Evolutionary conservation across 1,140 invertebrate genomes (phyloP).

Genomic region (Mycetomoellerius zeteki): DNA sequence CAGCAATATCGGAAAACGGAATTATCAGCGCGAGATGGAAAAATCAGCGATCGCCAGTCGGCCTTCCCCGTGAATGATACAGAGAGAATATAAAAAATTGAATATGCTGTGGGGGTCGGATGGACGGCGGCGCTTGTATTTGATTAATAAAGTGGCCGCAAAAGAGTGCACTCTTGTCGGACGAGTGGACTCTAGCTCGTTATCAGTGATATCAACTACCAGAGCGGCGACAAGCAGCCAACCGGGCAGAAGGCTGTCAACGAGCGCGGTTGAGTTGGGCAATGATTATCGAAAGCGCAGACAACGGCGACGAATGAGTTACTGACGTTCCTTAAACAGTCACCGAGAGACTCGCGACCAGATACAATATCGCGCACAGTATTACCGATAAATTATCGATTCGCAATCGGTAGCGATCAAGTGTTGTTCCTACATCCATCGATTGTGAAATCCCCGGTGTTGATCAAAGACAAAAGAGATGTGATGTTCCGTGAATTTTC

Average conservation of each 20-base stretch:
- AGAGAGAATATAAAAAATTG: not conserved
- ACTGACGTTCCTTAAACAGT: conserved; percentile 35
- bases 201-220: conserved; percentile 76
- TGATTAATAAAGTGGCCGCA: conserved; percentile 77
- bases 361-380: conserved; percentile 7
- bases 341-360: not conserved
- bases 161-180: conserved; percentile 65
- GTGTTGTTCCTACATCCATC: not conserved
- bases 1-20: conserved; percentile 12
- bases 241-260: conserved; percentile 68
- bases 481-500: not conserved
- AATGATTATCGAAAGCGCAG: conserved; percentile 65
- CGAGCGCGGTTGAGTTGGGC: conserved; percentile 66
- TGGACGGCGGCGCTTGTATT: conserved; percentile 53
- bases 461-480: not conserved
- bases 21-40: conserved; percentile 18
- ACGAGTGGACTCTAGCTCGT: conserved; percentile 70
- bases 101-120: not conserved
- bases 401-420: not conserved
- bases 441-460: not conserved
- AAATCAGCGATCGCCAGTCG: not conserved
- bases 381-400: not conserved
- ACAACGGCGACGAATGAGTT: conserved; percentile 37
- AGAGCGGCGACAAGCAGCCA: conserved; percentile 70
- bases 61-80: not conserved